These are phyloP conservation scores for Ceriagrion tenellum DNA, from an alignment of 2,888 invertebrate genomes.

Conservation along the genomic window DNA sequence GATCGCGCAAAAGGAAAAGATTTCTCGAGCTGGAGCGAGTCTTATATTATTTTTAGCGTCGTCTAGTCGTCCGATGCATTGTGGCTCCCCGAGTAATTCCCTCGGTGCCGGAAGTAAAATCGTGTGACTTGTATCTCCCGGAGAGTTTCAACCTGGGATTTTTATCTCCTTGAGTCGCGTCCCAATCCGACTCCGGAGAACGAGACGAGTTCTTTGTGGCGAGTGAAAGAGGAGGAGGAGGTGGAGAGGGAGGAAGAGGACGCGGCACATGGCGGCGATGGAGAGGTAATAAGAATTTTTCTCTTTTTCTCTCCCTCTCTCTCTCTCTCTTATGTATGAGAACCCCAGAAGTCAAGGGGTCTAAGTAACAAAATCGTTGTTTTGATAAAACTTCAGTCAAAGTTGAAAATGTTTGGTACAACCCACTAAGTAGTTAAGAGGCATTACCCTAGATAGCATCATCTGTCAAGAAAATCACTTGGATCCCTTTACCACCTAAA, in stretches of 20 bases:
- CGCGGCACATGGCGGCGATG: neutral
- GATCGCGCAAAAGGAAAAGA: neutral
- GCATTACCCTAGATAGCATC: no score
- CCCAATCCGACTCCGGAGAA: neutral
- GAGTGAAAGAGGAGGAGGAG: neutral
- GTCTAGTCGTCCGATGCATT: neutral
- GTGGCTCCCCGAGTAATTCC: neutral
- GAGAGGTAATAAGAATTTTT: constrained; percentile 18
- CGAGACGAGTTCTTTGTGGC: constrained; percentile 21
- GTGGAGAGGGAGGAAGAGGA: neutral
- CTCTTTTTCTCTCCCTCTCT: no score
- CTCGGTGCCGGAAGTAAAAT: constrained; percentile 16
- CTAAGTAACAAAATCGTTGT: no score
- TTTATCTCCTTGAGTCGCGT: neutral
- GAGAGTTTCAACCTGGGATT: neutral
- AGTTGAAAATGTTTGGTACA: no score
- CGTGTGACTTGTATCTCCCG: neutral
- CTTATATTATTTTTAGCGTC: neutral
- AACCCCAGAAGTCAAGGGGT: no score
- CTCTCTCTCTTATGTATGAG: neutral
- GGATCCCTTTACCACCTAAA: no score
- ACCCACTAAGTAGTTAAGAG: no score
- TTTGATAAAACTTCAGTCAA: no score
- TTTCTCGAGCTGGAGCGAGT: neutral
- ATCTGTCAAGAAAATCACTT: no score